Percentiles rank a stretch among this genome's conserved stretches.
These are phyloP conservation scores for Mormyrus lacerda DNA, from an alignment of 2,113 vertebrate genomes.

Conservation along the genomic window DNA sequence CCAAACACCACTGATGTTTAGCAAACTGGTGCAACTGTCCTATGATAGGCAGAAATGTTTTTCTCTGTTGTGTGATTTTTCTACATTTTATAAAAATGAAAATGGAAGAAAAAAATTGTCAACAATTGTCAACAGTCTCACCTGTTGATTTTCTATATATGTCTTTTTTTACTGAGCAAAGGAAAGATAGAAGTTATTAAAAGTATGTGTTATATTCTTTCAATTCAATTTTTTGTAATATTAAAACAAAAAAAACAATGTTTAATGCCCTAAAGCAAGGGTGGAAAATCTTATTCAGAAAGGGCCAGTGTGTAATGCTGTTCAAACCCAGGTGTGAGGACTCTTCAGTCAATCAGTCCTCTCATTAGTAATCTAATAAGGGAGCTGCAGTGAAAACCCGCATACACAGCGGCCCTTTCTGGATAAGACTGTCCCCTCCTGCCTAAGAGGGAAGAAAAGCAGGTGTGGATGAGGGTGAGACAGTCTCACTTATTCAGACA, in stretches of 20 bases:
- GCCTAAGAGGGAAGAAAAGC: neutral
- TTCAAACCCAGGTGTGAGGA: too few species aligned
- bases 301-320: too few species aligned
- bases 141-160: neutral
- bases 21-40: neutral
- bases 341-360: too few species aligned
- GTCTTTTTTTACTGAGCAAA: neutral
- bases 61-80: neutral
- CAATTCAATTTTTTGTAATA: neutral
- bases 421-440: too few species aligned
- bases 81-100: neutral
- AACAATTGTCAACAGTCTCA: neutral
- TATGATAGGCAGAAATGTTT: neutral
- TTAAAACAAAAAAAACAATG: neutral
- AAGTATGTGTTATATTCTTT: neutral
- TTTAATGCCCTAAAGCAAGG: neutral
- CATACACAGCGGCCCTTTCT: too few species aligned
- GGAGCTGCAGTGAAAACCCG: too few species aligned
- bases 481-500: neutral
- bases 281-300: too few species aligned
- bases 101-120: neutral
- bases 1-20: neutral
- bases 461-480: neutral
- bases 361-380: too few species aligned
- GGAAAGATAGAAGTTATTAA: neutral